Evolutionary conservation across 2,797 vertebrate genomes (phyloP), one percentile per base, ranked within the genome.

Genomic region (Decapterus maruadsi): DNA sequence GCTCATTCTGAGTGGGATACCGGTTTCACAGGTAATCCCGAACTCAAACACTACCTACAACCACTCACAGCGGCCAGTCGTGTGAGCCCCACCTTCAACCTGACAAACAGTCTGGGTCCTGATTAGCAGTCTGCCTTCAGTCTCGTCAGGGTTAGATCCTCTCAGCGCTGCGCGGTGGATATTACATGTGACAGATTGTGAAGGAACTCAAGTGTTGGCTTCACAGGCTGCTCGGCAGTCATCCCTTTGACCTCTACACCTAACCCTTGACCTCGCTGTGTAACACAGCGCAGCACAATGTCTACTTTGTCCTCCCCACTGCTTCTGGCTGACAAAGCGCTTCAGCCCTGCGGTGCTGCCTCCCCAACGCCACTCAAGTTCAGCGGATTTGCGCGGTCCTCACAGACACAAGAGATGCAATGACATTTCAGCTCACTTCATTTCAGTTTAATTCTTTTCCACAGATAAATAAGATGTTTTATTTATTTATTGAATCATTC

Each of bases 211-310:
- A 81, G 80, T 62, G 76, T 68, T 72, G 58, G 65, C 80, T 85
- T 79, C 91, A 76, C 84, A 75, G 80, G 80, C 71, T 76, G 78
- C 68, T 78, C 83, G 9, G 34, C 70, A n/a, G 86, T 81, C 79
- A 82, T 88, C 81, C 77, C 75, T 89, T 80, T 92, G 84, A 94
- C 93, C 90, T 70, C 91, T 76, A 83, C 76, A 67, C 31, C 78
- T 87, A 80, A 92, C 72, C 88, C 89, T 81, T 86, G 87, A 93
- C 90, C 92, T 72, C 43, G 54, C 56, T 76, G 65, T 81, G 88
- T 87, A 90, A 90, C 82, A 83, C 85, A 80, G 84, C 58, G 55
- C 88, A 72, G 77, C 89, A 85, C 55, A 94, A 85, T 93, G 87
- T 84, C 61, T 2, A 9, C 61, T 72, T 77, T 80, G 83, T 91